These are phyloP conservation scores for Physella acuta DNA, from an alignment of 1,140 invertebrate species.

Conservation along the genomic window DNA sequence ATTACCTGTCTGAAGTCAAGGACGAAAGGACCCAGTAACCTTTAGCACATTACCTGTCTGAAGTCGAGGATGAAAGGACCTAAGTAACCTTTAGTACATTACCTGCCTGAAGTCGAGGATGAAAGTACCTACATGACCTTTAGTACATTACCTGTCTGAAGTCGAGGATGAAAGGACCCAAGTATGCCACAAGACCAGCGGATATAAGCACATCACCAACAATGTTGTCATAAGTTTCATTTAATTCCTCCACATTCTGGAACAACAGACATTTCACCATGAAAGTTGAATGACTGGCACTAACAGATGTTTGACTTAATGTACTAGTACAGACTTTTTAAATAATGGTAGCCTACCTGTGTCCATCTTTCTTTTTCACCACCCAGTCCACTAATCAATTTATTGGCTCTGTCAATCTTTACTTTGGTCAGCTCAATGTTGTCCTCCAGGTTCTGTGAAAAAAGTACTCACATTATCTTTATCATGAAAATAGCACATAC, in stretches of 20 bases:
- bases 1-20: constrained; percentile 53
- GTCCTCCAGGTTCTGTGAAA: constrained; percentile 55
- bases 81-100: constrained; percentile 46
- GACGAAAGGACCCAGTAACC: constrained; percentile 58
- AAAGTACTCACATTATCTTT: too few species aligned
- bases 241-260: constrained; percentile 54
- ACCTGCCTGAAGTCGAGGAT: constrained; percentile 58
- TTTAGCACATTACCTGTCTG: constrained; percentile 47
- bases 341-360: constrained; percentile 38
- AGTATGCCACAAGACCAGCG: constrained; percentile 58
- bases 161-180: constrained; percentile 57
- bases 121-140: constrained; percentile 58
- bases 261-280: too few species aligned
- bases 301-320: too few species aligned
- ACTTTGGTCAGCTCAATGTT: constrained; percentile 59
- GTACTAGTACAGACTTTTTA: neutral
- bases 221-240: constrained; percentile 57
- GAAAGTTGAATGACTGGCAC: too few species aligned
- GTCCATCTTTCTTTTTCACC: constrained; percentile 61
- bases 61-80: constrained; percentile 58
- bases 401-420: constrained; percentile 59
- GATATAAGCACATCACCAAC: constrained; percentile 60
- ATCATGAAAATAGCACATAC: too few species aligned
- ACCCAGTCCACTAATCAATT: constrained; percentile 59
- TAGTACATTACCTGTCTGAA: constrained; percentile 59